Base-by-base conservation (phyloP, 2,888 invertebrate genomes). In the Acleris holmiana region DNA sequence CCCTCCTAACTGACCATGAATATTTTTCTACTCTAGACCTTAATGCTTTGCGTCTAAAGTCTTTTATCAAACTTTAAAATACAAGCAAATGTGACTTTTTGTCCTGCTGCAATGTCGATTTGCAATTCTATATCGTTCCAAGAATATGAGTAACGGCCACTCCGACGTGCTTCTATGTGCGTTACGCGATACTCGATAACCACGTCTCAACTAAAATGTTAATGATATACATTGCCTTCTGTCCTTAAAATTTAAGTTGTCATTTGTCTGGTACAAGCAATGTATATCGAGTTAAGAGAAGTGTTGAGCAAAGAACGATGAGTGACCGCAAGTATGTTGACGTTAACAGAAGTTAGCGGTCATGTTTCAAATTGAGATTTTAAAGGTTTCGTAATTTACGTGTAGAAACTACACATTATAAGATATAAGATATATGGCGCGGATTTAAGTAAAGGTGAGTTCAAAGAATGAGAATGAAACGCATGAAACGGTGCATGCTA, bases 101-200 rank as follows among this genome's bases (percentile, higher is more conserved):
- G 35, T 35, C 13, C 35, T 35, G 35, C 35, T 4, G 35, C 35
- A 13, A 17, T 44, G 44, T 56, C 54, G 41, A 54, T 65, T 65
- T 59, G 64, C 64, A 65, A 65, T 65, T 65, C 64, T 65, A 64
- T 59, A 65, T 59, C 44, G 54, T 65, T 59, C 64, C 59, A 58
- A 65, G 64, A 65, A 65, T 40, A 64, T 65, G 64, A 65, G 54
- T 59, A 65, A 65, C 64, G 64, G 46, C 29, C 23, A 18, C 57
- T 29, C 23, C 25, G 58, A 64, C 64, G 64, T 65, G 59, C 59
- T 54, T 65, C 53, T 65, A 65, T 59, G 59, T 48, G 54, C 48
- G 41, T 59, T 35, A 35, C 35, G 23, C 49, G 19, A 44, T 40
- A 15, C 29, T 18, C 55, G 61, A 61, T 55, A 48, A 55, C 54